These are phyloP conservation scores for Eospalax fontanierii DNA, from an alignment of 2,797 vertebrate species.

Conservation along the genomic window DNA sequence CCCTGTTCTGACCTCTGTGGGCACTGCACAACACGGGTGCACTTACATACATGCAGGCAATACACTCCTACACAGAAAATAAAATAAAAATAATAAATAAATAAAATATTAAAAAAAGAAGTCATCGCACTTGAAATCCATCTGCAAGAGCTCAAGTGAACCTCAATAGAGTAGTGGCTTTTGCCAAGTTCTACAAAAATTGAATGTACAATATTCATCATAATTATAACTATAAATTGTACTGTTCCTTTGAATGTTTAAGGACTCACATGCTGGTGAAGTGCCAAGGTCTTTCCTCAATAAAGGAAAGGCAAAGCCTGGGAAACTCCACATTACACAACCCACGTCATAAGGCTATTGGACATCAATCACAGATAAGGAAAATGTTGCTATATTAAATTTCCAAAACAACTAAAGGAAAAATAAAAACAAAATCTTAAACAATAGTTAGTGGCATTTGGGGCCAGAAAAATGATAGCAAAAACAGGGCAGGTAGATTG, in stretches of 20 bases:
- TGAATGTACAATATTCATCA: background rate
- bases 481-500: slow-evolving; percentile 77
- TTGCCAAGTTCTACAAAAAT: slow-evolving; percentile 53
- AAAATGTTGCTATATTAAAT: slow-evolving; percentile 67
- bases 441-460: slow-evolving; percentile 63
- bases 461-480: slow-evolving; percentile 81
- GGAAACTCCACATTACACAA: slow-evolving; percentile 64
- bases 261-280: slow-evolving; percentile 66
- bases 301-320: slow-evolving; percentile 62
- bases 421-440: slow-evolving; percentile 16
- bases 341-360: slow-evolving; percentile 69
- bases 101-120: background rate
- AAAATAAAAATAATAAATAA: too few species aligned
- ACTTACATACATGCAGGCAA: too few species aligned
- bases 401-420: slow-evolving; percentile 68
- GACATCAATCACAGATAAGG: slow-evolving; percentile 75
- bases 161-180: background rate
- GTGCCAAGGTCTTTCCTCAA: slow-evolving; percentile 62
- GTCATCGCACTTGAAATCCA: slow-evolving; percentile 13
- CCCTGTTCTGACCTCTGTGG: too few species aligned
- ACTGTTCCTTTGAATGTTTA: slow-evolving; percentile 63
- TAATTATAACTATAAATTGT: slow-evolving; percentile 52
- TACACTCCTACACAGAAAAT: too few species aligned
- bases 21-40: too few species aligned
- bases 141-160: background rate